Percentiles rank a stretch among this genome's conserved stretches.
Evolutionary conservation across 2,113 vertebrate genomes (phyloP).

Genomic region (Terrapene triunguis): DNA sequence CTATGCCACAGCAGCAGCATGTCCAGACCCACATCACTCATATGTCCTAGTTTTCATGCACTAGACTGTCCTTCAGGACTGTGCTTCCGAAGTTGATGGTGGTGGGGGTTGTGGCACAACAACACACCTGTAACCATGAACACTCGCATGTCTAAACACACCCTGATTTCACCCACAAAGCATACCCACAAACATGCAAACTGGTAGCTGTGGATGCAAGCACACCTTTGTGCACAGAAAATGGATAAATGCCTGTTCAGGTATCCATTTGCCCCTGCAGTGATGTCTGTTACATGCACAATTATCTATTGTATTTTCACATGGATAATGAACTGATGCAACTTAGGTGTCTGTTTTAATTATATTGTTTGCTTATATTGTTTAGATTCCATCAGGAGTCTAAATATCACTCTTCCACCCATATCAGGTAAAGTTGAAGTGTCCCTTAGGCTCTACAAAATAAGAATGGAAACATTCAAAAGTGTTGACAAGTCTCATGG

Average conservation of each 20-base stretch:
- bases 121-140: too few species aligned
- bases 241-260: not conserved
- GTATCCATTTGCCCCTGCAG: not conserved
- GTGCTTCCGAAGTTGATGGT: not conserved
- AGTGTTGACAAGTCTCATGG: not conserved
- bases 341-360: not conserved
- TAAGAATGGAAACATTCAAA: not conserved
- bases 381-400: not conserved
- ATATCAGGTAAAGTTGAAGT: not conserved
- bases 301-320: not conserved
- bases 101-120: too few species aligned
- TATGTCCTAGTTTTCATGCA: not conserved
- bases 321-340: not conserved
- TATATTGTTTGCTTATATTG: not conserved
- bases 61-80: not conserved
- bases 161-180: not conserved
- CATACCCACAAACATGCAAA: fast-evolving
- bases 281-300: not conserved
- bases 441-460: not conserved
- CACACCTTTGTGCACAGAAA: fast-evolving
- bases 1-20: not conserved
- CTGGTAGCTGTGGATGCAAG: not conserved
- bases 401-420: not conserved
- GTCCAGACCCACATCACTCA: not conserved
- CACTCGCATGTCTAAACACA: too few species aligned